Base-by-base conservation (phyloP, 37 sponge, comb jelly and placozoan genomes). In the Tethya wilhelma region DNA sequence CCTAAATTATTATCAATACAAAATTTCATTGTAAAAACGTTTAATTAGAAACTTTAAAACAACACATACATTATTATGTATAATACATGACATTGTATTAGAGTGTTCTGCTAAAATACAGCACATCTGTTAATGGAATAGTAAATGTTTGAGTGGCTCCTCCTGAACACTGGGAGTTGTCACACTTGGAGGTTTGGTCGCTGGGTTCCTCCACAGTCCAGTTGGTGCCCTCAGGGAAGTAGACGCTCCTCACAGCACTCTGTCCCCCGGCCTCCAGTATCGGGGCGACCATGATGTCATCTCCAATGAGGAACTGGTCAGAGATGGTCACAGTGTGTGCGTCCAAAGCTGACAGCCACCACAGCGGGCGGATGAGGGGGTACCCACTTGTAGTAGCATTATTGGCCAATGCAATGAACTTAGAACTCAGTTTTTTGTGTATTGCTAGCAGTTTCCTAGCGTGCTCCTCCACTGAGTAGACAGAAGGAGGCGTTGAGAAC, bases 361-460 rank as follows among this genome's bases (percentile, higher is more conserved):
- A 96, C 53, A 96, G 69, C 0, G 97, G 93, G 19, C 97, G 97
- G 31, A 96, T 74, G 9, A 96, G 78, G 28, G 97, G 97, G 64
- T 78, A 65, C 9, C 74, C 63, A 22, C 44, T 86, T 0, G n/a
- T 49, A 1, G 44, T 28, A 23, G 74, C 64, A 14, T 84, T 56
- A 4, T 41, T 30, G 11, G 68, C 76, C 23, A 91, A 41, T n/a
- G 55, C 57, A 23, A 65, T 37, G 14, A 87, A 78, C 56, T 77
- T 33, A 2, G 64, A 40, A 0, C 0, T 25, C 2, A 20, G 7
- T 0, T 74, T 37, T 17, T 2, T n/a, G 42, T 96, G 93, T 14
- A 93, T 49, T 0, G 26, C 23, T 12, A 64, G 69, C 70, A 92
- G 38, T 14, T 59, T 38, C 7, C 23, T 58, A n/a, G 81, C 75